Evolutionary conservation across 2,797 vertebrate species (phyloP), one percentile per base, ranked within the genome.

Genomic region (Malurus splendens): DNA sequence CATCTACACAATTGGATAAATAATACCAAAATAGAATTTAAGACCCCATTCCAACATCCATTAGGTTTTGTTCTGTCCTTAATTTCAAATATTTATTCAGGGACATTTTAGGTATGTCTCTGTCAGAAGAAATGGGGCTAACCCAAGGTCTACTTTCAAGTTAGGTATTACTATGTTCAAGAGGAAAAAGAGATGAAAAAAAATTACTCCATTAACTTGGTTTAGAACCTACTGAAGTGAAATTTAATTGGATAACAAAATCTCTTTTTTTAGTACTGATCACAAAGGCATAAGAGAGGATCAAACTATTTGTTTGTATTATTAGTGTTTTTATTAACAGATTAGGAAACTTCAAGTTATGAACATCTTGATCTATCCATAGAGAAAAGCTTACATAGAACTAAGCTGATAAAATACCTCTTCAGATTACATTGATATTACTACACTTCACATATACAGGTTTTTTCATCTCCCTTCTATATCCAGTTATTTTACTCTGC

Each of bases 391-490:
- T 74, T 66, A 54, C 14, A 32, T 52, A 81, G 39, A 86, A 18
- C 13, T 76, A 56, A 81, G 59, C 73, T 59, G 38, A 45, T 78
- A 47, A 86, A 86, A 83, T 45, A 64, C 7, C 12, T 64, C 22
- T 33, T 86, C 54, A 86, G 33, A 39, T 57, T 82, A 48, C 27
- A 64, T 5, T 54, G 32, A 36, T 76, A 28, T 61, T 86, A n/a
- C 56, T 57, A 36, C 20, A 28, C 9, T 54, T 15, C 9, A 56
- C 2, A 2, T 16, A 36, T 0, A 0, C 7, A 45, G 6, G 2
- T 1, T 38, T 78, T 86, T 78, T 28, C 14, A 19, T 84, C 20
- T 87, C 38, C 19, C 18, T 82, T 68, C 51, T 70, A 3, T 38
- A 38, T 32, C 12, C 17, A 51, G 32, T 48, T 56, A 51, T 78